Evolutionary conservation across 2,888 invertebrate genomes (phyloP), one percentile per base, ranked within the genome.

Genomic region (Nemotelus nigrinus): DNA sequence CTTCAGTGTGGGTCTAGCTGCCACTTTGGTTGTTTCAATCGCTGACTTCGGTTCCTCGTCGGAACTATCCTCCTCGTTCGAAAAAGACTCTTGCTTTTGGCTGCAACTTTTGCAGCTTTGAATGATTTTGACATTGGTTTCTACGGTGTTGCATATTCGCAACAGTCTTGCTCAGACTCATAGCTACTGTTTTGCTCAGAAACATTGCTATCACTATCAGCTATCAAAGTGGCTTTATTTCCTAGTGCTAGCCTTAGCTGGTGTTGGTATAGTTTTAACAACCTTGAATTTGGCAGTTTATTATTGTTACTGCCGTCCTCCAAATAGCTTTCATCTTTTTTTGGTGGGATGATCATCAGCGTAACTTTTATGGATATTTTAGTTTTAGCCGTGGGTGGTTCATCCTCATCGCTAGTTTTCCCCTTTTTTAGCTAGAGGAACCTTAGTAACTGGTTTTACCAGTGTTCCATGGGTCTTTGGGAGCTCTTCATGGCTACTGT

Each of bases 31-130:
- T 57, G 84, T 82, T 79, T 84, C 80, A 67, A 81, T 81, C 79
- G 81, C 85, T 48, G 85, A 83, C 1, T 83, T 84, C 3, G 80
- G 79, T 41, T 84, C 84, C 0, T 86, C 86, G 65, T 89, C 88
- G 10, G 82, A 82, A 76, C 85, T 87, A 45, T 87, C 87, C 78
- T 87, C 87, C 77, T 25, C 25, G 25, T 88, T 83, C 79, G 84
- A 4, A 8, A 7, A 63, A 39, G 39, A 41, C 1, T 53, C 7
- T 6, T 7, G 25, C 25, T 25, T 25, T 25, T 1, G 25, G 25
- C 25, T 25, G 25, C 25, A 25, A 25, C 25, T 25, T 25, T 25
- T 25, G 25, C 25, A 25, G 25, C 25, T 25, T 1, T 25, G 25
- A 25, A 25, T 25, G 1, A 25, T 25, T 25, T 25, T 25, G 25